Conservation (phyloP, 2,797 vertebrate species). For the Tenualosa thibaudeaui region DNA sequence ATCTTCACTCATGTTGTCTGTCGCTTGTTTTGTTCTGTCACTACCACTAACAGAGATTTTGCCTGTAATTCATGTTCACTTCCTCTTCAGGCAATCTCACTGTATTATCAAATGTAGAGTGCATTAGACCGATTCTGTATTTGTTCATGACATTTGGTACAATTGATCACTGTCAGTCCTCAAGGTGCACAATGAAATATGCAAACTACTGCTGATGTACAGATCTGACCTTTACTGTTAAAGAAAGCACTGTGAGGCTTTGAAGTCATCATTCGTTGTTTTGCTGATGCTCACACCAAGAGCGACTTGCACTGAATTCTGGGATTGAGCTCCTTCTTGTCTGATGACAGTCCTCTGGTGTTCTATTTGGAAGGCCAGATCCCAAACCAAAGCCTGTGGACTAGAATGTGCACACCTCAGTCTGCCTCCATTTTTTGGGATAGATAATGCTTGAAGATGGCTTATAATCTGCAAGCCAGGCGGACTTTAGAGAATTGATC, state of each 20-base stretch:
- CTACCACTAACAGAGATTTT: conserved; percentile 57
- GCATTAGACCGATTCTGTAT: background rate
- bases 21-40: conserved; percentile 50
- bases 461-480: too few species aligned
- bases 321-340: too few species aligned
- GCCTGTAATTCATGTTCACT: conserved; percentile 27
- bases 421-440: background rate
- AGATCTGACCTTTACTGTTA: background rate
- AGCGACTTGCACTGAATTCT: too few species aligned
- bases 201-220: background rate
- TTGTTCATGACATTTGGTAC: background rate
- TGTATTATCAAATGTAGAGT: background rate
- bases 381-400: background rate
- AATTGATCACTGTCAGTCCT: background rate
- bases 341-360: too few species aligned
- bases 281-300: background rate
- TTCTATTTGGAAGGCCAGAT: too few species aligned
- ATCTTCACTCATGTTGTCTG: conserved; percentile 21
- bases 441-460: too few species aligned
- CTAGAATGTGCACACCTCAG: background rate
- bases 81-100: background rate
- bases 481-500: too few species aligned
- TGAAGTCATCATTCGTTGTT: background rate
- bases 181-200: background rate
- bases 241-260: background rate